Base-by-base conservation (phyloP, 2,888 invertebrate species). In the Achlya flavicornis region DNA sequence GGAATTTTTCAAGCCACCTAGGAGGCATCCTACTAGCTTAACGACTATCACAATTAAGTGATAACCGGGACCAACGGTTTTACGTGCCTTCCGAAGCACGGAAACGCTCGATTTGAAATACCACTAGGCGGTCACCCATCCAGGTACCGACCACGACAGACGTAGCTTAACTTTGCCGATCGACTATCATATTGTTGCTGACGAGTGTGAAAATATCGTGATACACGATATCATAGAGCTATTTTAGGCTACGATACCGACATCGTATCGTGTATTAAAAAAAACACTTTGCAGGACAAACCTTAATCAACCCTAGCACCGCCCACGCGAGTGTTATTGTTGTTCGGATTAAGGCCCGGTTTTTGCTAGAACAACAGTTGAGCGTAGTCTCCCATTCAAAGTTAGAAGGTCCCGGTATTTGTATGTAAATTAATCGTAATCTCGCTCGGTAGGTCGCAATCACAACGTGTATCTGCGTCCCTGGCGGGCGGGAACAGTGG, bases 341-440 rank as follows among this genome's bases (percentile, higher is more conserved):
- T 89, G 90, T 88, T 83, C 81, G 85, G 88, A 90, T 90, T 89
- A 89, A 87, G 83, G 75, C 84, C 80, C 78, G 87, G 87, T 91
- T 93, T 93, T 93, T 92, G 92, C 84, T 85, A 80, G 85, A 88
- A 91, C 91, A 91, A 90, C 89, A 86, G 86, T 78, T 80, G 77
- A 74, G 83, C 80, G 80, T 80, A 75, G 79, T 80, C 79, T 76
- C 81, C 88, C 88, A 90, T 92, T 91, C 88, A 88, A 90, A 92
- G 84, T 90, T 88, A 78, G 83, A 84, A 83, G 87, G 86, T 78
- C 78, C 75, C 75, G 72, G 84, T 88, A 91, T 93, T 92, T 91
- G 88, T 91, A 93, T 92, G 93, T 88, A 90, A 93, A 93, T 93
- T 85, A 88, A 84, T 77, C 84, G 89, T 91, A 91, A 92, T 91